Base-by-base conservation (phyloP, 64 coral and sea anemone species). In the Astreopora myriophthalma region DNA sequence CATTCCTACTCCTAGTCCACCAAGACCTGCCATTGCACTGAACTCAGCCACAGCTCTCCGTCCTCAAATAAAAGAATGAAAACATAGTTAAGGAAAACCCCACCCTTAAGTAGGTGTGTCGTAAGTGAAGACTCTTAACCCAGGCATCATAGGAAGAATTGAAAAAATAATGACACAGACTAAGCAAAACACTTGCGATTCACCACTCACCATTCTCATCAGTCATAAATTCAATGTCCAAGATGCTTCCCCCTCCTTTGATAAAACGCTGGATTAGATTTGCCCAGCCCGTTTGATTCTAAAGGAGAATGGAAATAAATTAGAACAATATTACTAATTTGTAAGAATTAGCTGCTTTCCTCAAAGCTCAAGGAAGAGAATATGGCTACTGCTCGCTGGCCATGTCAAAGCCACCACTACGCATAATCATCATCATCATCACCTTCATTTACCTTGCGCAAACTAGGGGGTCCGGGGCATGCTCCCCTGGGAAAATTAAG, bases 181-280 rank as follows among this genome's bases (percentile, higher is more conserved):
- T n/a, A n/a, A n/a, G n/a, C n/a, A 51, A 42, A 80, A 58, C 48
- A 34, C 27, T 62, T 51, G 5, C 0, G 12, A 23, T 39, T 13
- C 8, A 60, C 23, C 6, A 70, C 58, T 61, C 75, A 96, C 95
- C 95, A 79, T 86, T 64, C 49, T 93, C 92, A 94, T 97, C 83
- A 42, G 61, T 81, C 95, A 97, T 94, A 62, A 84, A 97, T 75
- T 97, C 95, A 40, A 97, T 90, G 32, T 97, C 95, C 28, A 94
- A 75, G 44, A 97, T 72, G 49, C 77, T 80, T 74, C 95, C 95
- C 68, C 73, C 76, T 55, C 95, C 95, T 44, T 81, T 61, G 10
- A 80, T 88, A 66, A 97, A 97, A 60, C 92, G 88, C 5, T 91
- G 81, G 8, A 97, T 31, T n/a, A 97, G 79, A n/a, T 90, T 49